Base-by-base conservation (phyloP, 1,140 invertebrate genomes). In the Listronotus oregonensis region DNA sequence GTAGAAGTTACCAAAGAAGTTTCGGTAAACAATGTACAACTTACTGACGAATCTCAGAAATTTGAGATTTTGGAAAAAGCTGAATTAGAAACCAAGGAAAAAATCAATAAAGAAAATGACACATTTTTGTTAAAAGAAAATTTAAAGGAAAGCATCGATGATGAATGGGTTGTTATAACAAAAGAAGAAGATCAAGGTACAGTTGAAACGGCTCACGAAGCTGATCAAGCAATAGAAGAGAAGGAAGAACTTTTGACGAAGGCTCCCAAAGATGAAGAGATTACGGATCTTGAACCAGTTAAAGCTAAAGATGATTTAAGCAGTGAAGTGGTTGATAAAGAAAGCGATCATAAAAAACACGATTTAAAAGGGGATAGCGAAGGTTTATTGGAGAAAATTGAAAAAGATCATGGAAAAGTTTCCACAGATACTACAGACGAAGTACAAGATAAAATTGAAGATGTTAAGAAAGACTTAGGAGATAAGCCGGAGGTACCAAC, bases 31-130 rank as follows among this genome's bases (percentile, higher is more conserved):
- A 37, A 12, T 37, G 8, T 37, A 40, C 14, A 12, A 34, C 12
- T 17, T 6, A 49, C 31, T 42, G 49, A 61, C 46, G 40, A 62
- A 61, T 6, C 17, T 18, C 50, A 55, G 57, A 60, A 40, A 47
- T 31, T 27, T 21, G 52, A 64, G 37, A 59, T 64, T 34, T 55
- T 62, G 32, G 57, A 70, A 56, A 66, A 69, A 21, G 49, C 56
- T 44, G 52, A 69, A 39, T 3, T 43, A 32, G 64, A 60, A 47
- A 66, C 64, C 50, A 66, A 61, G 50, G 62, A 68, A 59, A 61
- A 72, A 61, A 12, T 18, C 10, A 51, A 62, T 52, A 40, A 37
- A 34, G 65, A 73, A 42, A 51, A 2, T 10, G 31, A 63, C 31
- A 43, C 46, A 27, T 11, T 66, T 17, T n/a, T 47, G 17, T 47